A percentile compares a stretch with the other conserved stretches of the same genome.
Conservation (phyloP, 2,113 vertebrate species). For the Spea bombifrons region DNA sequence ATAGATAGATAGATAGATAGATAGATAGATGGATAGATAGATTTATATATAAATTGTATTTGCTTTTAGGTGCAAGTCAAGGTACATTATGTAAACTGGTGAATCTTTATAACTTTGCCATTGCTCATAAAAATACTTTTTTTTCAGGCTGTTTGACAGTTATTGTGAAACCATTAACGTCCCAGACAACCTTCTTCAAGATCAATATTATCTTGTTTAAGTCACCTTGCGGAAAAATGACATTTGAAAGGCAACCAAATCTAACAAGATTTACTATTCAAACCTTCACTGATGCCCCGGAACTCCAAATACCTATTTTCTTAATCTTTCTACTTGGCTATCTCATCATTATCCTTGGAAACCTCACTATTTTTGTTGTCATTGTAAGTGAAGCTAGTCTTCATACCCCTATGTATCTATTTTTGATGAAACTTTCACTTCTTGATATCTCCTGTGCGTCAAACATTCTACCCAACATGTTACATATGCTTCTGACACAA, state of each 20-base stretch:
- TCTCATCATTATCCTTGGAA: conserved; percentile 9
- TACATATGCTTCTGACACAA: not conserved
- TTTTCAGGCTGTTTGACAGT: no score
- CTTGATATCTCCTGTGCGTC: not conserved
- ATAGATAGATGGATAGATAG: no score
- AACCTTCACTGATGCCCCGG: not conserved
- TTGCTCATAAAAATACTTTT: no score
- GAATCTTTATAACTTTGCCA: no score
- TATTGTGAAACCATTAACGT: no score
- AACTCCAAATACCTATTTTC: not conserved
- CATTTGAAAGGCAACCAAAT: not conserved
- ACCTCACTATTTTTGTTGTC: not conserved
- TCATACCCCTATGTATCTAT: conserved; percentile 25
- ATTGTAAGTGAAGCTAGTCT: conserved; percentile 3
- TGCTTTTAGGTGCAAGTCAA: no score
- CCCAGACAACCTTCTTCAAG: no score
- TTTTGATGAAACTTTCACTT: not conserved
- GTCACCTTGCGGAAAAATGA: no score
- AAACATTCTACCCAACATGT: not conserved
- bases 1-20: no score
- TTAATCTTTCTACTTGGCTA: conserved; percentile 3
- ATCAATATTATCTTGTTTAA: no score
- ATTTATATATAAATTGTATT: no score
- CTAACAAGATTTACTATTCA: not conserved
- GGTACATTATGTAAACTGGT: no score